Evolutionary conservation across 1,140 invertebrate genomes (phyloP).

Genomic region (Venturia canescens): DNA sequence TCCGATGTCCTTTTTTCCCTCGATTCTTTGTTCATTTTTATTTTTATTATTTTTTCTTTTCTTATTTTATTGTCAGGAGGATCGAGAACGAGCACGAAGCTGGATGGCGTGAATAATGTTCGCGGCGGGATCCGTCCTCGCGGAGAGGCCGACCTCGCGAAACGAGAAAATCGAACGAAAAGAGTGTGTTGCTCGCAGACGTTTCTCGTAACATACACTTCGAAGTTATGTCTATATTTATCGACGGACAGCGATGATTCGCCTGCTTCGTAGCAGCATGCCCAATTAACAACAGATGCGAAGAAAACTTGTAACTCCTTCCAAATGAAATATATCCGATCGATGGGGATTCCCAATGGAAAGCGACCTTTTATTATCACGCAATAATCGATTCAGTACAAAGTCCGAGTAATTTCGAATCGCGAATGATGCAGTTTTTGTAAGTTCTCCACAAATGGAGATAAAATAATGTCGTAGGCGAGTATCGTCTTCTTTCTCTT

Average conservation of each 20-base stretch:
- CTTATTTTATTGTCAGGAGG: conserved; percentile 20
- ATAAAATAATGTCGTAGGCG: not conserved
- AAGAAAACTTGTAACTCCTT: not conserved
- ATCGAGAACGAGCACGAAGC: conserved; percentile 31
- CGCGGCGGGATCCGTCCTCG: conserved; percentile 45
- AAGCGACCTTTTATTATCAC: not conserved
- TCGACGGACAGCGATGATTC: conserved; percentile 18
- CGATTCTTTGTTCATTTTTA: not conserved
- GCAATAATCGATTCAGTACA: conserved; percentile 12
- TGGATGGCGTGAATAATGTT: conserved; percentile 51
- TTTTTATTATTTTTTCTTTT: no score
- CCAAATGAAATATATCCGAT: conserved; percentile 26
- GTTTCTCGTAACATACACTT: not conserved
- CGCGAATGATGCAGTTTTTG: conserved; percentile 10
- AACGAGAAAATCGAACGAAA: conserved; percentile 42
- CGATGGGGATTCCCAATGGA: not conserved
- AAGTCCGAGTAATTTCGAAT: not conserved
- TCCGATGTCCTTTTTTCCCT: not conserved
- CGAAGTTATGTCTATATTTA: not conserved
- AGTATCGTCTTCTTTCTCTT: not conserved
- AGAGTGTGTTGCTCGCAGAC: conserved; percentile 17
- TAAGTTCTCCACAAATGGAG: not conserved
- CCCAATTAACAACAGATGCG: conserved; percentile 39
- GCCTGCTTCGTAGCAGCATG: conserved; percentile 16
- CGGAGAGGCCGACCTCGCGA: conserved; percentile 5